A percentile compares a stretch with the other conserved stretches of the same genome.
Evolutionary conservation across 2,888 invertebrate genomes (phyloP).

Genomic region (Meliscaeva auricollis): DNA sequence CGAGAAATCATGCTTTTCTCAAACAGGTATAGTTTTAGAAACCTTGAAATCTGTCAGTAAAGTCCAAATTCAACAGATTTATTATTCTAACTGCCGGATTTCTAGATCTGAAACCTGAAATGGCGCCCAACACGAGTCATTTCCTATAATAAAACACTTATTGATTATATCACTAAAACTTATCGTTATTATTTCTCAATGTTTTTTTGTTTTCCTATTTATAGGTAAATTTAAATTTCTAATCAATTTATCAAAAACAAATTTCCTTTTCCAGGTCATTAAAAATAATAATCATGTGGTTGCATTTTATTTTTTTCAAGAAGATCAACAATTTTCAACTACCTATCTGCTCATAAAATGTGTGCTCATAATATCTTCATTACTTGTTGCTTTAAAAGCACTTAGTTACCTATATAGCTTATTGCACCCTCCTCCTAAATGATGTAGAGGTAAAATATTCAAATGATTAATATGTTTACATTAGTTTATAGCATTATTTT

Average conservation of each 20-base stretch:
- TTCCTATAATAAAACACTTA: neutral
- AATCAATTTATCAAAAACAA: neutral
- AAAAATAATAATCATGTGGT: neutral
- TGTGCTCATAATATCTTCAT: neutral
- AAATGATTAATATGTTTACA: constrained; percentile 31
- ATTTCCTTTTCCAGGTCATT: constrained; percentile 8
- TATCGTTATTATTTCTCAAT: neutral
- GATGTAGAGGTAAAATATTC: neutral
- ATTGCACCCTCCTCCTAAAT: neutral
- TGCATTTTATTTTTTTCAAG: constrained; percentile 15
- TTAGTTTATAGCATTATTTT: neutral
- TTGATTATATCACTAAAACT: neutral
- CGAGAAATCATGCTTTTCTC: too few relatives aligned
- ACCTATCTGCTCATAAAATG: neutral
- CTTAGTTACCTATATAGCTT: neutral
- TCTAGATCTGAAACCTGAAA: neutral
- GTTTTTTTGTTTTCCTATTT: neutral
- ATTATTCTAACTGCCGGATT: neutral
- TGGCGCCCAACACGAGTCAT: constrained; percentile 27
- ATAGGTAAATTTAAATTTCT: neutral
- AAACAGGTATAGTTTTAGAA: too few relatives aligned
- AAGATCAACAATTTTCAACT: constrained; percentile 20
- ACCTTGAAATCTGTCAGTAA: too few relatives aligned
- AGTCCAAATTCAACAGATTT: neutral
- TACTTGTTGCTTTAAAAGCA: neutral